These are phyloP conservation scores for Phoebastria nigripes DNA, from an alignment of 2,797 vertebrate species.

Conservation along the genomic window DNA sequence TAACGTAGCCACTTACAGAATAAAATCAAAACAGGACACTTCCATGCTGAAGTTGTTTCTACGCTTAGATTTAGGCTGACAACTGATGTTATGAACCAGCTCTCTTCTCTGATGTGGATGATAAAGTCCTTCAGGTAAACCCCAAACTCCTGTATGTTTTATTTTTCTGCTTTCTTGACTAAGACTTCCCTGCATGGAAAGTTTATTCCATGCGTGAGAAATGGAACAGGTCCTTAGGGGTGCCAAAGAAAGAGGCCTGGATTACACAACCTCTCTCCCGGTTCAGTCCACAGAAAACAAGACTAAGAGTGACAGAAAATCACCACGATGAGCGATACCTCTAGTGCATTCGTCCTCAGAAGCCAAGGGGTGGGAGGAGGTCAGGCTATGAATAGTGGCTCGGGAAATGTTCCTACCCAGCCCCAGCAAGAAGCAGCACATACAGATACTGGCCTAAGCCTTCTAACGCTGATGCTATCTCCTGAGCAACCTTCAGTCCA, in stretches of 20 bases:
- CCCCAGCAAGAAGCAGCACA: background rate
- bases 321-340: background rate
- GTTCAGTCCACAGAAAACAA: background rate
- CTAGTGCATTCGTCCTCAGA: background rate
- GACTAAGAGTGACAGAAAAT: background rate
- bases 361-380: background rate
- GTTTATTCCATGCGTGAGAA: background rate
- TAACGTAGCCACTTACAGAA: background rate
- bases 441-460: background rate
- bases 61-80: background rate
- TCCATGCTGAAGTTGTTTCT: background rate
- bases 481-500: background rate
- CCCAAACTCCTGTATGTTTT: background rate
- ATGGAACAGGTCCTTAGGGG: background rate
- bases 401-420: background rate
- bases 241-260: background rate
- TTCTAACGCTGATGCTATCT: background rate
- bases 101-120: background rate
- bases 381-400: background rate
- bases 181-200: background rate
- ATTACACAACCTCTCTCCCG: background rate
- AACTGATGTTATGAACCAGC: background rate
- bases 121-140: background rate
- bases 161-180: background rate
- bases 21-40: background rate